A percentile compares a stretch with the other conserved stretches of the same genome.
Conservation (phyloP, 2,797 vertebrate species). For the Sebastes kiyomatsui region DNA sequence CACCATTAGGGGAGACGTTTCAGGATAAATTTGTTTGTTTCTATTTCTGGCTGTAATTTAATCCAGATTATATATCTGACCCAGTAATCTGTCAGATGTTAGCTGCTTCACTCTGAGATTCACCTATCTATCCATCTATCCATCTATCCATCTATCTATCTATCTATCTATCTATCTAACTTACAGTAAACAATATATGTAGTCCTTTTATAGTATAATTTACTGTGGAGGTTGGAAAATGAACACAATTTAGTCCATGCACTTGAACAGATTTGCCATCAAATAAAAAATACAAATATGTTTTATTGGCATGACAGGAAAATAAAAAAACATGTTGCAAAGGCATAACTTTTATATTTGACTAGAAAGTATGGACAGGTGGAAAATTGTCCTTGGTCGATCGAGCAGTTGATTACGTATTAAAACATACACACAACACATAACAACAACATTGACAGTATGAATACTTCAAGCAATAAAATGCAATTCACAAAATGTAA, state of each 20-base stretch:
- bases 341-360: background rate
- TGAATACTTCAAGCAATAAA: background rate
- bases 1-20: background rate
- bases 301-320: background rate
- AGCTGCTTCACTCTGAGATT: background rate
- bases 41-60: conserved; percentile 50
- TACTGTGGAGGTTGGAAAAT: background rate
- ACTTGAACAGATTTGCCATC: background rate
- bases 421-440: background rate
- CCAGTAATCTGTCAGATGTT: conserved; percentile 49
- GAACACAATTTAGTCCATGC: background rate
- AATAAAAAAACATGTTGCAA: background rate
- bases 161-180: too few relatives aligned
- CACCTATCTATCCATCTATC: background rate
- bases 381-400: too few relatives aligned
- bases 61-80: conserved; percentile 56
- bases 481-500: background rate
- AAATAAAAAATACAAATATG: background rate
- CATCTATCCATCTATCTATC: too few relatives aligned
- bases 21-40: conserved; percentile 19
- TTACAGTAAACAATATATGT: background rate
- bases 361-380: too few relatives aligned
- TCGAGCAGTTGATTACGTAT: too few relatives aligned
- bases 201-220: background rate
- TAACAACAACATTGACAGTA: background rate